A percentile compares a stretch with the other conserved stretches of the same genome.
These are phyloP conservation scores for Drosophila lutescens DNA, from an alignment of 2,888 invertebrate genomes.

Conservation along the genomic window DNA sequence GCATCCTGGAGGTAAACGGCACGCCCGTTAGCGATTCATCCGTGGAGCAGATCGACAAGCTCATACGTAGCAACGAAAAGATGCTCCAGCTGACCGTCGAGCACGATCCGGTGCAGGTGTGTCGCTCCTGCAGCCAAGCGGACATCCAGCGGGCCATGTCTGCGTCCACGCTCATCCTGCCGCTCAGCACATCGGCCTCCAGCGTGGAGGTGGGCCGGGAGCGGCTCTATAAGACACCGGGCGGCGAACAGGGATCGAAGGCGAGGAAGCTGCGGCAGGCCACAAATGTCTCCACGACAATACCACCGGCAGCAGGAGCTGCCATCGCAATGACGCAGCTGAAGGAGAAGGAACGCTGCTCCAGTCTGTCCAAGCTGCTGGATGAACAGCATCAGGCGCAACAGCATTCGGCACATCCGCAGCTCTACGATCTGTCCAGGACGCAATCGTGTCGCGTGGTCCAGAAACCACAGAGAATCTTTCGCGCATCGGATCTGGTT, in stretches of 20 bases:
- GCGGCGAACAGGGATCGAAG: slow-evolving; percentile 85
- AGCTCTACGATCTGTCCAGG: slow-evolving; percentile 90
- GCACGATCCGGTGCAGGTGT: slow-evolving; percentile 92
- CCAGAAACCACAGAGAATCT: slow-evolving; percentile 89
- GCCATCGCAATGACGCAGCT: slow-evolving; percentile 59
- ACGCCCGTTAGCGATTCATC: slow-evolving; percentile 92
- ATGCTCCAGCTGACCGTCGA: slow-evolving; percentile 94
- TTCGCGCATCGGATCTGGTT: slow-evolving; percentile 95
- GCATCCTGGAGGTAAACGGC: slow-evolving; percentile 96
- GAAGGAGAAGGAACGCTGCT: slow-evolving; percentile 92
- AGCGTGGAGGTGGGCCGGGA: slow-evolving; percentile 82
- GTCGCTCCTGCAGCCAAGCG: slow-evolving; percentile 86
- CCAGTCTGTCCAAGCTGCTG: slow-evolving; percentile 92
- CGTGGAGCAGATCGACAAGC: slow-evolving; percentile 91
- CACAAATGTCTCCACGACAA: slow-evolving; percentile 69
- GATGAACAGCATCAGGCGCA: slow-evolving; percentile 87
- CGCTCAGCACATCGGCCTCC: slow-evolving; percentile 80
- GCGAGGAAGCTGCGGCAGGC: slow-evolving; percentile 86
- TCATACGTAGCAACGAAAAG: slow-evolving; percentile 89
- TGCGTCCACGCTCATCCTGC: slow-evolving; percentile 77
- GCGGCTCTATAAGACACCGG: slow-evolving; percentile 83
- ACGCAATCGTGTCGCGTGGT: slow-evolving; percentile 92
- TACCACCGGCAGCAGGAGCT: slow-evolving; percentile 54
- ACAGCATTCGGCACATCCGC: slow-evolving; percentile 73
- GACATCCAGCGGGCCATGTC: slow-evolving; percentile 81